Evolutionary conservation across 2,113 vertebrate species (phyloP), one percentile per base, ranked within the genome.

Genomic region (Silurus asotus): DNA sequence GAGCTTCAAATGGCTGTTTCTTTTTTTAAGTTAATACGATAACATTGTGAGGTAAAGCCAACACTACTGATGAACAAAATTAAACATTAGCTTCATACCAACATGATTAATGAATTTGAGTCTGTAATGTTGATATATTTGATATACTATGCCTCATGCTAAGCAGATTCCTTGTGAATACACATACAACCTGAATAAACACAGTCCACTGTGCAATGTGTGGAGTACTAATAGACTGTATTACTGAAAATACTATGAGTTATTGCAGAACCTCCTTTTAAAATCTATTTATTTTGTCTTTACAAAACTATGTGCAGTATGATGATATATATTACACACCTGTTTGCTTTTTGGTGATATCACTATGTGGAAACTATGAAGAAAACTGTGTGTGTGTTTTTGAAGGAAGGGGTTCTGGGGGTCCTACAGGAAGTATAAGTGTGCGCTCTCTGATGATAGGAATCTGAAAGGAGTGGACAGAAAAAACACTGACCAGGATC

Each of bases 401-500:
- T n/a, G 56, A 69, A 9, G 13, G 37, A 4, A 53, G 14, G 4
- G 6, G 55, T 1, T 7, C 1, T 14, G 13, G 53, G 25, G 25
- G 1, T 80, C 59, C 76, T 45, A 84, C 78, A 88, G 87, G 88
- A 91, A 89, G 83, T 59, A 48, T 62, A 81, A 72, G 83, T 77
- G 76, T 23, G 67, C 20, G 28, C 62, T 86, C 23, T 69, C 53
- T 83, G 55, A 75, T 48, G 70, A 87, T 85, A 83, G 58, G 64
- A 86, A 87, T 89, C 87, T 84, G 62, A 83, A 75, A 67, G 64
- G 78, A 83, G 79, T 45, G 64, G n/a, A 80, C 19, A 81, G 76
- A 86, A 76, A 87, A 89, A 90, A 90, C 88, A 85, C 83, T 84
- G 83, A 28, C 45, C 76, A 53, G 49, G 72, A 85, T 88, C 80